These are phyloP conservation scores for Laspeyria flexula DNA, from an alignment of 2,888 invertebrate genomes.

Conservation along the genomic window DNA sequence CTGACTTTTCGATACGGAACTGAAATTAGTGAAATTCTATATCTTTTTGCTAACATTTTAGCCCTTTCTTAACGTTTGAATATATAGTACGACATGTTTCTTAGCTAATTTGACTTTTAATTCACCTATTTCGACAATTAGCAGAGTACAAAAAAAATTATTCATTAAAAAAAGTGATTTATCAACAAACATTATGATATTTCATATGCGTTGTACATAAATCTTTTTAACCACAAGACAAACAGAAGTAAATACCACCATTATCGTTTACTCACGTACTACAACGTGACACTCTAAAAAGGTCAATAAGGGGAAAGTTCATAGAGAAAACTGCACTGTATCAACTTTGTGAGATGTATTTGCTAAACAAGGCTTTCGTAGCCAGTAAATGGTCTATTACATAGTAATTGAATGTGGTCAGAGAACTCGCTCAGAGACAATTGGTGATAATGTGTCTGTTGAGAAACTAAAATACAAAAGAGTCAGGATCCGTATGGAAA, in stretches of 20 bases:
- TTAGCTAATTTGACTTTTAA: too few relatives aligned
- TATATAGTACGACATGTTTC: too few relatives aligned
- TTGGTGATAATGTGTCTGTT: conserved; percentile 28
- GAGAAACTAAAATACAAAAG: conserved; percentile 16
- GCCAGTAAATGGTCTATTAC: conserved; percentile 25
- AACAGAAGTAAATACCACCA: conserved; percentile 27
- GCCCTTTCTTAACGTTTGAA: too few relatives aligned
- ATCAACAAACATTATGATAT: too few relatives aligned
- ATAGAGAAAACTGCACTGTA: conserved; percentile 63
- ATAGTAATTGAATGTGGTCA: conserved; percentile 37
- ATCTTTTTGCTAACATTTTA: too few relatives aligned
- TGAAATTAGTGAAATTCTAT: too few relatives aligned
- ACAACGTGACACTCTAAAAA: conserved; percentile 55
- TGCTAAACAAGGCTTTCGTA: conserved; percentile 32
- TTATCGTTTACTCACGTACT: conserved; percentile 21
- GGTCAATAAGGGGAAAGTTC: conserved; percentile 73
- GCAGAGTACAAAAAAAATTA: too few relatives aligned
- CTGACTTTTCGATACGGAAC: too few relatives aligned
- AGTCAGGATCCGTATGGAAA: conserved; percentile 11
- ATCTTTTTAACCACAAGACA: conserved; percentile 29
- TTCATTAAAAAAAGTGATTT: too few relatives aligned
- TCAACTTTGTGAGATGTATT: conserved; percentile 34
- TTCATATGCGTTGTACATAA: too few relatives aligned
- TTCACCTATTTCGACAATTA: too few relatives aligned
- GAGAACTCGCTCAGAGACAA: conserved; percentile 29